Conservation (phyloP, 1,140 invertebrate species). For the Neodiprion lecontei region DNA sequence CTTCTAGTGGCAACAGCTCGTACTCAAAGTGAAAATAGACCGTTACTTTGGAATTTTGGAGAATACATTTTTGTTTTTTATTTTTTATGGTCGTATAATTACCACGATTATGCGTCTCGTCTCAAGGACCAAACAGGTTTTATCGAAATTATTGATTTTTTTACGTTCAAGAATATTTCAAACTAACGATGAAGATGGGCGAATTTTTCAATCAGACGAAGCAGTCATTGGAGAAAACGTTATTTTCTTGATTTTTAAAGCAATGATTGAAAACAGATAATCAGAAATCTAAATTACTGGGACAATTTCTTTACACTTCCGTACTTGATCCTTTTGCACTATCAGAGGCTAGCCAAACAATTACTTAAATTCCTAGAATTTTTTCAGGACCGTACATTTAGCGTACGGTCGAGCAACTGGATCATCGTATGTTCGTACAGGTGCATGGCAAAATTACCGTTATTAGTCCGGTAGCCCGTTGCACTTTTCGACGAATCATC, state of each 20-base stretch:
- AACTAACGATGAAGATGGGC: background rate
- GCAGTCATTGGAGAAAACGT: background rate
- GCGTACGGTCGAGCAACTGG: too few relatives aligned
- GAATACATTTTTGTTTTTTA: background rate
- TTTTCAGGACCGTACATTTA: too few relatives aligned
- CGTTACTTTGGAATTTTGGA: background rate
- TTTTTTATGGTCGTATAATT: slow-evolving; percentile 1
- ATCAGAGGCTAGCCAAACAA: too few relatives aligned
- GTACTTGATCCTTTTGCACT: too few relatives aligned
- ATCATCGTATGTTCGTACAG: too few relatives aligned
- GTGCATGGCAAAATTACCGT: too few relatives aligned
- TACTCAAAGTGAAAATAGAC: too few relatives aligned
- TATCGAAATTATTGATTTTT: background rate
- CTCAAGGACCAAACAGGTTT: background rate
- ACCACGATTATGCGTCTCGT: background rate
- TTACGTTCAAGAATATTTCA: background rate
- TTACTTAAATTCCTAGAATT: too few relatives aligned
- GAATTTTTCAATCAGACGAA: background rate
- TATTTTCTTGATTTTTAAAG: background rate
- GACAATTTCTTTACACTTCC: too few relatives aligned
- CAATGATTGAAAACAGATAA: background rate
- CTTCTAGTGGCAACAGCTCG: too few relatives aligned
- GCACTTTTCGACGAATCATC: too few relatives aligned
- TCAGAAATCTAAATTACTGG: background rate
- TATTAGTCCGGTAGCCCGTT: too few relatives aligned